A percentile compares a stretch with the other conserved stretches of the same genome.
phyloP scores from a whole-genome alignment of 1,140 invertebrate species.

The Drosophila orosa region DNA sequence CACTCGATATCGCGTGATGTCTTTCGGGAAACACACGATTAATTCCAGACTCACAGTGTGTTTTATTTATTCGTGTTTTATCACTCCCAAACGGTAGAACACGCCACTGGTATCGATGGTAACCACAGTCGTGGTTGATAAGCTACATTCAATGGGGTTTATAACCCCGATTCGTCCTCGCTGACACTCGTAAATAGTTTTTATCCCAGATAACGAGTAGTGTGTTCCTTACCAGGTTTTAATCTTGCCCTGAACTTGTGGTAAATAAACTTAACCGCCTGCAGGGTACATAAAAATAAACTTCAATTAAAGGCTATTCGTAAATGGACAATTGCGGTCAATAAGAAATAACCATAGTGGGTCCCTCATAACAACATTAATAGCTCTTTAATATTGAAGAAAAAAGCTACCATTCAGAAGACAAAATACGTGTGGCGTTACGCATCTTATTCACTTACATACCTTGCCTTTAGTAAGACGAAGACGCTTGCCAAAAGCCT shows the following conservation, averaged over 20 bases:
- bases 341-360: not conserved
- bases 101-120: constrained; percentile 57
- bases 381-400: too few species aligned
- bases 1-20: constrained; percentile 47
- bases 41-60: constrained; percentile 26
- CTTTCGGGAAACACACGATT: constrained; percentile 33
- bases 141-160: constrained; percentile 36
- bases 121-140: constrained; percentile 43
- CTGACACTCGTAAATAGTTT: constrained; percentile 53
- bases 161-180: constrained; percentile 47
- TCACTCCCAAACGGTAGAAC: constrained; percentile 49
- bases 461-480: not conserved
- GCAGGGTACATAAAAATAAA: constrained; percentile 1
- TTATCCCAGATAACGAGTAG: constrained; percentile 31
- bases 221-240: not conserved
- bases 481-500: too few species aligned
- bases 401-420: not conserved
- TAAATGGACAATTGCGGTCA: not conserved
- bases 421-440: not conserved
- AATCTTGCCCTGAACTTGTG: constrained; percentile 52
- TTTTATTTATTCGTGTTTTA: constrained; percentile 33
- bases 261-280: constrained; percentile 11
- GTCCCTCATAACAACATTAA: too few species aligned
- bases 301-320: not conserved
- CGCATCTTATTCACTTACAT: not conserved